phyloP scores from a whole-genome alignment of 2,797 vertebrate species.

The Phoxinus dragarum region DNA sequence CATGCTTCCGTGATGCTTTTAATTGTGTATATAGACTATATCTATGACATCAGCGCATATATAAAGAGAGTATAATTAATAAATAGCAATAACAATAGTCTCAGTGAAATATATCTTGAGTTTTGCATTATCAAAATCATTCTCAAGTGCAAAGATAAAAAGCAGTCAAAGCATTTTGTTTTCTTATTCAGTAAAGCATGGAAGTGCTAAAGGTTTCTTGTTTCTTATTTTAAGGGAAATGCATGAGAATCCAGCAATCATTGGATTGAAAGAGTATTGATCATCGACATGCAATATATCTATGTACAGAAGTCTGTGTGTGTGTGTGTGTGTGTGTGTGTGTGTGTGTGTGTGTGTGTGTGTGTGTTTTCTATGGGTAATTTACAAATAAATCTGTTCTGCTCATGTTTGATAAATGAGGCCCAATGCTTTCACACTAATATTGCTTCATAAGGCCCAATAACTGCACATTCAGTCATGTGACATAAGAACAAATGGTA shows the following conservation, averaged over 20 bases:
- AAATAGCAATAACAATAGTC: conserved; percentile 35
- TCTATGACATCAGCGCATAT: conserved; percentile 65
- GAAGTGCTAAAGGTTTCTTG: conserved; percentile 8
- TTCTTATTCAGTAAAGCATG: conserved; percentile 1
- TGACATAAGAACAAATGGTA: background rate
- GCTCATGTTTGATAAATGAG: background rate
- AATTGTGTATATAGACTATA: conserved; percentile 54
- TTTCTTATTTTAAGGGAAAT: conserved; percentile 6
- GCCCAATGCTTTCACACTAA: conserved; percentile 38
- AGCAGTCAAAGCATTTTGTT: conserved; percentile 21
- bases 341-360: conserved; percentile 13
- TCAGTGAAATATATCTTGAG: conserved; percentile 58
- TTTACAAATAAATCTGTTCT: background rate
- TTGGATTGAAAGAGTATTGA: conserved; percentile 60
- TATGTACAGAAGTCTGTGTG: conserved; percentile 67
- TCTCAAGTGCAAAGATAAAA: conserved; percentile 46
- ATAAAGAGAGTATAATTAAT: conserved; percentile 50
- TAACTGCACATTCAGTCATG: background rate
- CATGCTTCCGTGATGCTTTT: conserved; percentile 72
- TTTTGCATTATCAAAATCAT: conserved; percentile 46
- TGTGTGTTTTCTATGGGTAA: background rate
- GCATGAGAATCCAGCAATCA: conserved; percentile 33
- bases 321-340: conserved; percentile 7
- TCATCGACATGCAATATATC: conserved; percentile 71
- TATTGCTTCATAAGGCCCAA: conserved; percentile 67